phyloP scores from a whole-genome alignment of 2,888 invertebrate species.

The Chloroclystis v-ata region DNA sequence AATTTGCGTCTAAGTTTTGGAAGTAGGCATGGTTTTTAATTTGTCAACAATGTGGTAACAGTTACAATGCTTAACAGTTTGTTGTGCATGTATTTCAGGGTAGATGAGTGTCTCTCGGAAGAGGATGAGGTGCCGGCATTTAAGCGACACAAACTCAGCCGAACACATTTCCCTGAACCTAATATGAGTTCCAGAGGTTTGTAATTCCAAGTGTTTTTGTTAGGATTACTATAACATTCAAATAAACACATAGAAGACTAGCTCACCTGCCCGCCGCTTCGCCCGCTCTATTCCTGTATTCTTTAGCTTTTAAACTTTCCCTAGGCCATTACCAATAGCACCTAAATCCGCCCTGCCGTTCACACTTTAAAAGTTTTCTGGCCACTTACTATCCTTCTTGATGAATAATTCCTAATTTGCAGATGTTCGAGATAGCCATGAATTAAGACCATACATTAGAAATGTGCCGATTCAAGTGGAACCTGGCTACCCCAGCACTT shows the following conservation, averaged over 20 bases:
- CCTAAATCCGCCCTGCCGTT: too few relatives aligned
- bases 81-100: constrained; percentile 45
- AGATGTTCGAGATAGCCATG: constrained; percentile 48
- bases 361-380: too few relatives aligned
- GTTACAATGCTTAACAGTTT: constrained; percentile 1
- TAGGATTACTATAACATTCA: not conserved
- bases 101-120: constrained; percentile 59
- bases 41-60: constrained; percentile 1
- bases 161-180: constrained; percentile 52
- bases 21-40: constrained; percentile 43
- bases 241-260: too few relatives aligned
- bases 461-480: constrained; percentile 68
- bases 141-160: constrained; percentile 60
- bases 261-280: too few relatives aligned
- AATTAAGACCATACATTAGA: constrained; percentile 50
- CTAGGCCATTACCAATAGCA: too few relatives aligned
- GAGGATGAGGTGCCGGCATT: constrained; percentile 63
- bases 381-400: too few relatives aligned
- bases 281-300: too few relatives aligned
- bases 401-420: constrained; percentile 26
- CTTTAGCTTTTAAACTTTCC: too few relatives aligned
- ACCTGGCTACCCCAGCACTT: constrained; percentile 59
- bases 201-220: not conserved
- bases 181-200: constrained; percentile 55
- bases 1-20: constrained; percentile 64